These are phyloP conservation scores for Oreohelix idahoensis DNA, from an alignment of 1,140 invertebrate species.

Conservation along the genomic window DNA sequence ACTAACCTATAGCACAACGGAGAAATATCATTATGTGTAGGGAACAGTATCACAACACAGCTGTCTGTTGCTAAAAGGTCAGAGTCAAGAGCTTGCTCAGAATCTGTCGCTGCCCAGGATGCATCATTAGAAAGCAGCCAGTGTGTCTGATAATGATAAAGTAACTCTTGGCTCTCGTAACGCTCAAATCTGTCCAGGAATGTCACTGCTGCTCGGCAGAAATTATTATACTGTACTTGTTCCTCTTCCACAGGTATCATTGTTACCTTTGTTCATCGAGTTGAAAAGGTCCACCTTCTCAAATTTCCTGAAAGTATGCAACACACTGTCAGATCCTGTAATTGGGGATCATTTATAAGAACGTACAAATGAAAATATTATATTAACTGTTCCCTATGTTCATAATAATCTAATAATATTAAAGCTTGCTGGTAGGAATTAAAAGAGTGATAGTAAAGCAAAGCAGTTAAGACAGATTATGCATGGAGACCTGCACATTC, in stretches of 20 bases:
- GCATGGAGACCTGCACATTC: no score
- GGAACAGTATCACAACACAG: constrained; percentile 43
- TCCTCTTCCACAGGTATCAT: constrained; percentile 22
- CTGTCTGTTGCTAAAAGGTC: constrained; percentile 52
- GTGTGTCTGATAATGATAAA: constrained; percentile 60
- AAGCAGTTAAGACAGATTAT: no score
- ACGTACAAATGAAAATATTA: no score
- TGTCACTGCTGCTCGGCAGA: constrained; percentile 44
- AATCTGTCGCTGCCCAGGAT: constrained; percentile 65
- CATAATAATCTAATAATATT: no score
- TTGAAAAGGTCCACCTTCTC: no score
- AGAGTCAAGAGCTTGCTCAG: constrained; percentile 64
- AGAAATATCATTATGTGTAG: constrained; percentile 33
- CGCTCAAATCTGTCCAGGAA: constrained; percentile 69
- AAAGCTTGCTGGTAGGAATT: no score
- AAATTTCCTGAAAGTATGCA: no score
- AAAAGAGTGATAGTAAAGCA: no score
- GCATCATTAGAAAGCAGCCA: constrained; percentile 71
- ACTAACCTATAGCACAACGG: constrained; percentile 38
- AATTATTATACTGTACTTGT: neutral
- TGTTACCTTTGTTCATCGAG: no score
- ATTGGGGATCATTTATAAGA: no score
- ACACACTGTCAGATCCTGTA: no score
- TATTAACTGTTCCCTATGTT: no score
- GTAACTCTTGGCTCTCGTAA: constrained; percentile 68